Base-by-base conservation (phyloP, 2,113 vertebrate genomes). In the Xenopus tropicalis region DNA sequence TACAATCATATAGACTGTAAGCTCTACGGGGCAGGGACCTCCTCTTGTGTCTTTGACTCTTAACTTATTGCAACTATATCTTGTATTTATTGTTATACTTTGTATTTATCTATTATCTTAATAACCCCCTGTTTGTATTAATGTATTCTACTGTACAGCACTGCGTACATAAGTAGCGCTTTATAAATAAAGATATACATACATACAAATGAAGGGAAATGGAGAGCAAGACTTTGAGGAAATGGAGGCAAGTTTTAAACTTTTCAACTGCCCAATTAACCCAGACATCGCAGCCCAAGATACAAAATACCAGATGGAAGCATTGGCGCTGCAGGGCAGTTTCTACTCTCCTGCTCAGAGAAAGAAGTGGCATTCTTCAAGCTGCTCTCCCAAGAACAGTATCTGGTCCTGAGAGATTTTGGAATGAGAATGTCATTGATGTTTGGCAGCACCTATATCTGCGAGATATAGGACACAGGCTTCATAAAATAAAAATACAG, bases 401-500 rank as follows among this genome's bases (percentile, higher is more conserved):
- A 62, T 14, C 73, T 59, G 12, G 51, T 63, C 16, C 42, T 69
- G 46, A 17, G 66, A 24, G 43, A 75, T 69, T 29, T 75, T 4
- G 66, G 65, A 52, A 17, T 75, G 14, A 69, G 61, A 62, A 52
- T 69, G 29, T 20, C 65, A 21, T 69, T 43, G 4, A 75, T 69
- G 73, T 69, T 75, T 37, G 65, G 73, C 23, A 69, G 72, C 43
- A 75, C 57, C 19, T 73, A 73, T 58, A 75, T 75, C 22, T 75
- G 73, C 19, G 56, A 75, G 14, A 75, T 75, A 56, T 69, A 66
- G 12, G 59, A 69, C 44, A 63, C 69, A 42, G 69, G 69, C 52
- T 61, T 69, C 20, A 75, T 75, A 1, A 75, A 75, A n/a, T 69
- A 66, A 7, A 75, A 75, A 59, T 68, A 75, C n/a, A 69, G 73